Percentiles rank a stretch among this genome's conserved stretches.
These are phyloP conservation scores for Cetonia aurata DNA, from an alignment of 2,888 invertebrate species.

Conservation along the genomic window DNA sequence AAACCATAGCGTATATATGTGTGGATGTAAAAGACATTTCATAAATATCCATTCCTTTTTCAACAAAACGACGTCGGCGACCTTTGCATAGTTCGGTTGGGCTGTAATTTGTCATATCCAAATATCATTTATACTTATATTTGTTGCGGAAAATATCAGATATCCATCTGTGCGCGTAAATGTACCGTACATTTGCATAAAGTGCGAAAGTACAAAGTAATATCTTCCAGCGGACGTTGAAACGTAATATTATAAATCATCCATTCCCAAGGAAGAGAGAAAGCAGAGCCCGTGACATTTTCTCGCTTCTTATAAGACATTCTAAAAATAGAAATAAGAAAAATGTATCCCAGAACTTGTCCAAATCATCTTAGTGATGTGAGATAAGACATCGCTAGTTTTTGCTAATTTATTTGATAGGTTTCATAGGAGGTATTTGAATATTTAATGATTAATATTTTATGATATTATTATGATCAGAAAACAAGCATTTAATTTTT, in stretches of 20 bases:
- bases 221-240: constrained; percentile 32
- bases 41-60: constrained; percentile 40
- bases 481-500: too few species aligned
- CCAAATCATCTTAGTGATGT: too few species aligned
- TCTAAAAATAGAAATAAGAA: background rate
- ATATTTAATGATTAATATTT: too few species aligned
- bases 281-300: constrained; percentile 6
- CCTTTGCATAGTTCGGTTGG: constrained; percentile 36
- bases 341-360: too few species aligned
- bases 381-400: too few species aligned
- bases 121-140: constrained; percentile 44
- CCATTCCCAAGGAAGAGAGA: constrained; percentile 5
- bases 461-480: too few species aligned
- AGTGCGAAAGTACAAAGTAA: constrained; percentile 37
- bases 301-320: background rate
- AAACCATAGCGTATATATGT: background rate
- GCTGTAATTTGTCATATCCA: constrained; percentile 44
- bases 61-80: constrained; percentile 27
- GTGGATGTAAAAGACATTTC: constrained; percentile 36
- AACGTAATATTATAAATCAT: constrained; percentile 33
- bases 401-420: too few species aligned
- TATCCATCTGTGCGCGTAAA: constrained; percentile 41
- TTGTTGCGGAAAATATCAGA: constrained; percentile 44
- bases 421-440: too few species aligned
- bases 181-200: constrained; percentile 38